Evolutionary conservation across 2,797 vertebrate genomes (phyloP), one percentile per base, ranked within the genome.

Genomic region (Paratrypauchen microcephalus): DNA sequence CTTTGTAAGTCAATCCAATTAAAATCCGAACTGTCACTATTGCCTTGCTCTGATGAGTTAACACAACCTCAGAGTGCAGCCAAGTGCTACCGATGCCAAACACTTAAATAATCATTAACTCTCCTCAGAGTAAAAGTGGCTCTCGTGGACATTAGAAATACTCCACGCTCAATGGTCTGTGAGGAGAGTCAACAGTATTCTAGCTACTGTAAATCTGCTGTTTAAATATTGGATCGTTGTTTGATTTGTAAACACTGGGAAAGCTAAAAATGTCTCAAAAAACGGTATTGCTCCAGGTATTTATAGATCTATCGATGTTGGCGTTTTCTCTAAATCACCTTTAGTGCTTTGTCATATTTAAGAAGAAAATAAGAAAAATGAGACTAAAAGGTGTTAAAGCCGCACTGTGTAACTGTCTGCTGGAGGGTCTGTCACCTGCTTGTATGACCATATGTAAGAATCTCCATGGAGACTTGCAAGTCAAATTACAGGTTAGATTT

Each of bases 21-120:
- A 12, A 55, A 11, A 21, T 12, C 50, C 23, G 50, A 9, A 21
- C 3, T 54, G 52, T 12, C 23, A 7, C 3, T 23, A 11, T 23
- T 4, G 21, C 52, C 52, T 54, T 69, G 66, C 72, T 61, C 50
- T 71, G 67, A 71, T 60, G 68, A 24, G 28, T n/a, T 32, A 0
- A 36, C 52, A 62, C 86, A 79, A 80, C 86, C 84, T 87, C 85
- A 83, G 26, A 65, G 67, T 57, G 30, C 58, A 55, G 63, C 59
- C 58, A 69, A 50, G 65, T 18, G 70, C 56, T 61, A 71, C 67
- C 1, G 8, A 59, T 67, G 81, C 79, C 39, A 79, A 83, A 78
- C 39, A 78, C 66, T 80, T 76, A 72, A 68, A 81, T 73, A 79
- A 86, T 77, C 73, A 86, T 88, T 82, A 78, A 83, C 69, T 65